Evolutionary conservation across 1,140 invertebrate species (phyloP).

Genomic region (Trinorchestia longiramus): DNA sequence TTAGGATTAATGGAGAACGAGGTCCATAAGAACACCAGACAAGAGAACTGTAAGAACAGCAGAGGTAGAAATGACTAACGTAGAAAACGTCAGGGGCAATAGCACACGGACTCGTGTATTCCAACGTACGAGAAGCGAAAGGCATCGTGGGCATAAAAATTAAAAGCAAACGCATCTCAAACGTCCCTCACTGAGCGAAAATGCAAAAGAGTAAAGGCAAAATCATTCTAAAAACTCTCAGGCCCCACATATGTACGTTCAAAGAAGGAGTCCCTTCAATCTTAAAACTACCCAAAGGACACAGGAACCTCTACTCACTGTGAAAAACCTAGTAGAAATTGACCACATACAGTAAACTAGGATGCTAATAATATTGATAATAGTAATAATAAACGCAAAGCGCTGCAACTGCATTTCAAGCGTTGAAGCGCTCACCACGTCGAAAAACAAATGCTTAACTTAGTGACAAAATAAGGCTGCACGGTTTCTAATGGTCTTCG

Average conservation of each 20-base stretch:
- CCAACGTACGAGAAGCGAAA: background rate
- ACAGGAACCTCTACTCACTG: background rate
- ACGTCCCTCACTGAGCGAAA: background rate
- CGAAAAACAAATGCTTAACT: conserved; percentile 22
- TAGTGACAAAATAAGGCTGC: conserved; percentile 2
- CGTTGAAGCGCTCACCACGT: background rate
- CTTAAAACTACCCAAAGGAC: background rate
- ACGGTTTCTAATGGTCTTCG: conserved; percentile 24
- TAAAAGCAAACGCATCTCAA: background rate
- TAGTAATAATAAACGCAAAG: background rate
- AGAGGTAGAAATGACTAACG: background rate
- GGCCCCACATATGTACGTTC: background rate
- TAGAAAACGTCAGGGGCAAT: background rate
- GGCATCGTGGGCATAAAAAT: background rate
- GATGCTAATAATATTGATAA: background rate
- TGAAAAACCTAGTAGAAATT: background rate
- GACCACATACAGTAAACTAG: conserved; percentile 12
- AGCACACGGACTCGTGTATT: background rate
- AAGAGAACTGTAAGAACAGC: background rate
- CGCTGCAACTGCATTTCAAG: background rate
- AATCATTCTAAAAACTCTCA: background rate
- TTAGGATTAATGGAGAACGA: background rate
- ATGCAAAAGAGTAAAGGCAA: background rate
- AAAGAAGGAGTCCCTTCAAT: background rate
- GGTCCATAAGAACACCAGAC: background rate